Conservation (phyloP, 2,797 vertebrate species). For the Gobionotothen gibberifrons region DNA sequence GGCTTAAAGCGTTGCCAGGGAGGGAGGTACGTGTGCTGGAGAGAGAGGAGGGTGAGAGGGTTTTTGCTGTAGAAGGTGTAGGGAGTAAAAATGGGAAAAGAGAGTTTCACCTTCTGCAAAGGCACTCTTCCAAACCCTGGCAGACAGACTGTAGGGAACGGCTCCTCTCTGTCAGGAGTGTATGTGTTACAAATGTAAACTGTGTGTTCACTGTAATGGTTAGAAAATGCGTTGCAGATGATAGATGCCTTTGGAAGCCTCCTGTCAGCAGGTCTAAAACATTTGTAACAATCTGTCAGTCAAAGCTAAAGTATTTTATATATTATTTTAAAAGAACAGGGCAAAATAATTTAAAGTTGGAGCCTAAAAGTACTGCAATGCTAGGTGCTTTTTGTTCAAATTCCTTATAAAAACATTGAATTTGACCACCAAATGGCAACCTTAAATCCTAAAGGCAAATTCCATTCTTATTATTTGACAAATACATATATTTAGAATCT, state of each 20-base stretch:
- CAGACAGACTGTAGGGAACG: conserved; percentile 11
- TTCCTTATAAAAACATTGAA: not conserved
- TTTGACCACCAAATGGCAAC: not conserved
- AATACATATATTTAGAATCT: not conserved
- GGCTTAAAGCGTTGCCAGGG: conserved; percentile 65
- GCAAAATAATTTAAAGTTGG: not conserved
- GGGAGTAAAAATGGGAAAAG: conserved; percentile 49
- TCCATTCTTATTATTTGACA: not conserved
- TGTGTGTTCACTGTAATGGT: conserved; percentile 33
- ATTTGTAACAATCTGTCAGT: conserved; percentile 30
- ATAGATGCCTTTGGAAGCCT: conserved; percentile 38
- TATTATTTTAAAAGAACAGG: conserved; percentile 8
- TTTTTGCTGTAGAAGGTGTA: conserved; percentile 47
- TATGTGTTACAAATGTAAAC: conserved; percentile 51
- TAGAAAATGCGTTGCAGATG: conserved; percentile 45
- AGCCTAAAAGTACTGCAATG: not conserved
- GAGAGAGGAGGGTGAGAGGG: conserved; percentile 28
- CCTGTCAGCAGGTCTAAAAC: conserved; percentile 35
- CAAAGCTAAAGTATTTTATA: conserved; percentile 3
- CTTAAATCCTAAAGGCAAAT: not conserved
- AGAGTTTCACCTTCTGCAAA: conserved; percentile 45
- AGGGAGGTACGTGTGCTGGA: conserved; percentile 33
- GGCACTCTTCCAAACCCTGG: conserved; percentile 42
- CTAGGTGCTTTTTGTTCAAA: not conserved
- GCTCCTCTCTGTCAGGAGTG: conserved; percentile 36